Evolutionary conservation across 2,113 vertebrate species (phyloP).

Genomic region (Atlantisia rogersi): DNA sequence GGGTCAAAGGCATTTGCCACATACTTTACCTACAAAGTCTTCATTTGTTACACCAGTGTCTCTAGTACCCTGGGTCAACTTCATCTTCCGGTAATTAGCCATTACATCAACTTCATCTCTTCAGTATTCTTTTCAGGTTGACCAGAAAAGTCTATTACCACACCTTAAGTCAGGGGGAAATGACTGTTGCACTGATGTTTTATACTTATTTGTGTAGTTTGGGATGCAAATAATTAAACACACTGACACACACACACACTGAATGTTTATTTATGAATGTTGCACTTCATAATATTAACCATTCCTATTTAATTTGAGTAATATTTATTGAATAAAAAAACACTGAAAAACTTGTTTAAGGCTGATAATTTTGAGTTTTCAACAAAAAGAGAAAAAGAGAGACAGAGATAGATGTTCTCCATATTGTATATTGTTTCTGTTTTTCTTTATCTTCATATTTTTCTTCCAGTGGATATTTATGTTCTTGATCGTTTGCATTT

Average conservation of each 20-base stretch:
- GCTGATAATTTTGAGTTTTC: neutral
- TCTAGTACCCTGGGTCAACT: neutral
- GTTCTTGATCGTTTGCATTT: neutral
- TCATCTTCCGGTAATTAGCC: neutral
- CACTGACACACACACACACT: neutral
- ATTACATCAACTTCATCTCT: neutral
- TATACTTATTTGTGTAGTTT: neutral
- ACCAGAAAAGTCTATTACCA: neutral
- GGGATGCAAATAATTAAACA: neutral
- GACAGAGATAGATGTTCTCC: neutral
- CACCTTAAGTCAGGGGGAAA: neutral
- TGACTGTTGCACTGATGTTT: neutral
- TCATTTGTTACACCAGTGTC: neutral
- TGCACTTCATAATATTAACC: neutral
- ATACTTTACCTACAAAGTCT: neutral
- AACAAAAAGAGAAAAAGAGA: fast-evolving
- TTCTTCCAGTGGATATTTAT: neutral
- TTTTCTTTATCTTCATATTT: neutral
- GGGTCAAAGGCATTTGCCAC: neutral
- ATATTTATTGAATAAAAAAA: neutral
- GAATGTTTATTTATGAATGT: neutral
- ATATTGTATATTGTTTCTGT: neutral
- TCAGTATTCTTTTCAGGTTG: neutral
- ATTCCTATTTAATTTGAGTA: neutral
- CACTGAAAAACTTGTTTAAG: neutral